Evolutionary conservation across 2,113 vertebrate species (phyloP).

Genomic region (Sylvicapra grimmia): DNA sequence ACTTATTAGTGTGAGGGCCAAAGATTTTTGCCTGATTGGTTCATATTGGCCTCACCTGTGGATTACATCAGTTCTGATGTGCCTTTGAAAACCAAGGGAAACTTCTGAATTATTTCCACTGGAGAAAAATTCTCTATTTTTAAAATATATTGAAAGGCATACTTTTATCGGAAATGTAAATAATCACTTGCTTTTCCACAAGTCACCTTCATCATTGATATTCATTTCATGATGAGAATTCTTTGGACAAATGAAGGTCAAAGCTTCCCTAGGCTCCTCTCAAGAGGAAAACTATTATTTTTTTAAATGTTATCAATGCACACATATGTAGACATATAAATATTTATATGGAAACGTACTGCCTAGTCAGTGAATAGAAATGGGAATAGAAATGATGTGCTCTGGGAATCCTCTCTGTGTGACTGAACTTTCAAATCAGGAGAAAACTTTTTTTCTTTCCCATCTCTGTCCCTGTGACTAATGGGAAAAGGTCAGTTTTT

Average conservation of each 20-base stretch:
- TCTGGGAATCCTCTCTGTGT: constrained; percentile 21
- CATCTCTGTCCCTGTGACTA: neutral
- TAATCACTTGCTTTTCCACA: constrained; percentile 17
- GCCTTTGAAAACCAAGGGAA: neutral
- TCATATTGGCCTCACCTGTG: neutral
- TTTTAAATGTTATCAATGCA: constrained; percentile 54
- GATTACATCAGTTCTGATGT: neutral
- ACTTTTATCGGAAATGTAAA: constrained; percentile 13
- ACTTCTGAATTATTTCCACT: neutral
- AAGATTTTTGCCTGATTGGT: neutral
- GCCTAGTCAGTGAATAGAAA: constrained; percentile 15
- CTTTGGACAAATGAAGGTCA: constrained; percentile 61
- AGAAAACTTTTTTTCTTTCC: neutral
- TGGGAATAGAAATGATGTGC: neutral
- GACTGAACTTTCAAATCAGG: constrained; percentile 14
- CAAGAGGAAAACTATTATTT: constrained; percentile 60
- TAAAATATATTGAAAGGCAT: constrained; percentile 7
- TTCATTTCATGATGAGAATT: constrained; percentile 40
- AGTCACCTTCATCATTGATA: constrained; percentile 38
- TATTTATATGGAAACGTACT: constrained; percentile 48
- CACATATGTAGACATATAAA: constrained; percentile 61
- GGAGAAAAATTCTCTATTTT: neutral
- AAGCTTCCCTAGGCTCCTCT: constrained; percentile 27
- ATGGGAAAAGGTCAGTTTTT: constrained; percentile 1
- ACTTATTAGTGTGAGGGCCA: neutral